phyloP scores from a whole-genome alignment of 2,888 invertebrate genomes.

The Chaitophorus viminalis region DNA sequence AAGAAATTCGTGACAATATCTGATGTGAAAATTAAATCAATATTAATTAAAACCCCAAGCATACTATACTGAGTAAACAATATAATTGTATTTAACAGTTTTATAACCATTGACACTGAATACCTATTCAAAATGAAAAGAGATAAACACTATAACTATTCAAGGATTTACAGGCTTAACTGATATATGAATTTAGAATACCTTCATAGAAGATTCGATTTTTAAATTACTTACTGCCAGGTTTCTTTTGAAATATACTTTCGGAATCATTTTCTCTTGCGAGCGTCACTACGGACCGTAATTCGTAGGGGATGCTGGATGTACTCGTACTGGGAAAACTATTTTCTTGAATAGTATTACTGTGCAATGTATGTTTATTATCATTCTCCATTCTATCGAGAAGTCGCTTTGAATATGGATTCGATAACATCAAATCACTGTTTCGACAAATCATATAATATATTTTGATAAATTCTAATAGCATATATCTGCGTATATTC shows the following conservation, averaged over 20 bases:
- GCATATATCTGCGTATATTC: no score
- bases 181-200: no score
- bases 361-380: neutral
- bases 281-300: neutral
- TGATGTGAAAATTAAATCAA: neutral
- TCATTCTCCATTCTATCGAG: neutral
- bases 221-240: neutral
- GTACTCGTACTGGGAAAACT: neutral
- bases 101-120: no score
- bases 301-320: neutral
- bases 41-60: no score
- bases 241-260: no score
- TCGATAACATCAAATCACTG: neutral
- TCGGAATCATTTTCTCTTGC: no score
- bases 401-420: neutral
- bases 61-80: no score
- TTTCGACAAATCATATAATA: neutral
- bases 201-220: no score
- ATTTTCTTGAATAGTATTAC: neutral
- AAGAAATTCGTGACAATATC: slow-evolving; percentile 24
- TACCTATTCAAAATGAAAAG: no score
- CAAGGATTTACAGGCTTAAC: no score
- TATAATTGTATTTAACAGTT: no score
- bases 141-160: no score
- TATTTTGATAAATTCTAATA: neutral